phyloP scores from a whole-genome alignment of 2,113 vertebrate genomes.

The Tragelaphus scriptus region DNA sequence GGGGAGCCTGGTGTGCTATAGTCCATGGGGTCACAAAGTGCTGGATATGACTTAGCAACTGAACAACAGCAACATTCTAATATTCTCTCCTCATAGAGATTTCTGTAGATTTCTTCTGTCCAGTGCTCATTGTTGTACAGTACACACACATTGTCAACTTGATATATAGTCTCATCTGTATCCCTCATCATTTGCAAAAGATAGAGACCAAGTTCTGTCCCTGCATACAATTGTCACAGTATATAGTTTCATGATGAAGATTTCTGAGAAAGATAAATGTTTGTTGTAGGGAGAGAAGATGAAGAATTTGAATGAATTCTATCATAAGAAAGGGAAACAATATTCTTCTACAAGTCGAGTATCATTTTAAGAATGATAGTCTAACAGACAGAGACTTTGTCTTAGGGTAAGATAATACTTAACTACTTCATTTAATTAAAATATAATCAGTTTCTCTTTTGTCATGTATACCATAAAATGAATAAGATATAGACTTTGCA shows the following conservation, averaged over 20 bases:
- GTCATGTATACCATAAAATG: background rate
- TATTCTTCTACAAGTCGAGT: background rate
- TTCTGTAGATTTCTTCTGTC: background rate
- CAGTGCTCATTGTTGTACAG: background rate
- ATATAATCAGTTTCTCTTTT: background rate
- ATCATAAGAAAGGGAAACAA: background rate
- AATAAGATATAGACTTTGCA: background rate
- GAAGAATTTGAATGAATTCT: background rate
- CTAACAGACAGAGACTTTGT: background rate
- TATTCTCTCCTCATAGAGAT: background rate
- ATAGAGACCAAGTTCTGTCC: background rate
- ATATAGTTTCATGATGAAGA: background rate
- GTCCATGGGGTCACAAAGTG: background rate
- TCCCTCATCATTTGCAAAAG: background rate
- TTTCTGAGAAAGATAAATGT: background rate
- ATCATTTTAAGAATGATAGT: background rate
- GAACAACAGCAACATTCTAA: background rate
- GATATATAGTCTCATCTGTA: background rate
- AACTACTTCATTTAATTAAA: background rate
- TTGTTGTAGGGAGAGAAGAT: background rate
- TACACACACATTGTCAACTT: background rate
- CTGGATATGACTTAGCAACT: background rate
- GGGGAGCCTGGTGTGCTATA: background rate
- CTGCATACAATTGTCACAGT: background rate
- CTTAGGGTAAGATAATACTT: background rate